Base-by-base conservation (phyloP, 2,113 vertebrate genomes). In the Megaleporinus macrocephalus region DNA sequence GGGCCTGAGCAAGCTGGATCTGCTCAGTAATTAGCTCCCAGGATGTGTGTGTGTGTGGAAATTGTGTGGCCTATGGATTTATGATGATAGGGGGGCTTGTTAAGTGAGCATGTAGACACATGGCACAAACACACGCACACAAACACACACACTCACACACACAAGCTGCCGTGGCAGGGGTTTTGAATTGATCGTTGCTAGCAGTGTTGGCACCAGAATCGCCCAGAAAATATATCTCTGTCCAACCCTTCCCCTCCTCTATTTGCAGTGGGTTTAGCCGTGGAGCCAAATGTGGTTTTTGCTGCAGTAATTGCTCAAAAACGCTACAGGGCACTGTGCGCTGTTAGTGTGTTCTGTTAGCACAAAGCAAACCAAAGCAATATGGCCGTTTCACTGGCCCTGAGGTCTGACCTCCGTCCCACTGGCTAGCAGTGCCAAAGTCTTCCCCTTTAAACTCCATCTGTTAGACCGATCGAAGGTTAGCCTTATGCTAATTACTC, bases 1-100 rank as follows among this genome's bases (percentile, higher is more conserved):
- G 87, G 85, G 91, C 85, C 81, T 85, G 82, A 82, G 78, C 87
- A 84, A 90, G 89, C 90, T 89, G 89, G 91, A 91, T 90, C 84
- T 86, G 86, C 78, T 84, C 87, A 66, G 87, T 93, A 93, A 94
- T 93, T 90, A 94, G 91, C 92, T 90, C 30, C n/a, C 88, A 89
- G 88, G 86, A 86, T 87, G 88, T 87, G 86, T 88, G 89, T 77
- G 82, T 84, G 70, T 59, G 65, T 4, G 30, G 44, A 71, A 71
- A 51, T 79, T 77, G 76, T 79, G 78, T 77, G 85, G 77, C 80
- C 81, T 76, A 51, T 82, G 74, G 88, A 90, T 89, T 91, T 88
- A 90, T 84, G 89, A 91, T 88, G 84, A 84, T 78, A 86, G 87
- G 89, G 62, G 27, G 59, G 74, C 68, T 83, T 83, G 55, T 83